Evolutionary conservation across 1,140 invertebrate species (phyloP), one percentile per base, ranked within the genome.

Genomic region (Aphelinus atriplicis): DNA sequence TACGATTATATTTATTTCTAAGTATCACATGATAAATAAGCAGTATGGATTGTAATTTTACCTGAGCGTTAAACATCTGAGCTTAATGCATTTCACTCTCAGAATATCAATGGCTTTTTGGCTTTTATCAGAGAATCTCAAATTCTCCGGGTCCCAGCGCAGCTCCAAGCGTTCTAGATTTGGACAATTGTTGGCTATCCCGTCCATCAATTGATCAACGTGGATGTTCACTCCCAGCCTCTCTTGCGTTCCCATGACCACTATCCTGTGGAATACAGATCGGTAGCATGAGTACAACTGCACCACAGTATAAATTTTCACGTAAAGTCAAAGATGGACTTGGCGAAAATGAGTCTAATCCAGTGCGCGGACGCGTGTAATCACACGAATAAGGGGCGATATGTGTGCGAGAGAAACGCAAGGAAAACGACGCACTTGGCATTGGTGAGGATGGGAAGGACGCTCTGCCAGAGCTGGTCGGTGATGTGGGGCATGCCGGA

Each of bases 101-200:
- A 97, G 87, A 53, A 96, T 94, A 85, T 98, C 96, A 77, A 97
- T 96, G 2, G 95, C 95, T 86, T 99, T 99, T 85, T 98, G 98
- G 84, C 97, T 98, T 88, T 99, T 99, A 86, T 99, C 98, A 47
- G 97, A 99, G 88, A 99, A 99, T 63, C 98, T 91, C 4, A 99
- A 90, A 81, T 98, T 99, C 79, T 98, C 97, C 0, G 98, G 97
- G 86, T 99, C 98, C 98, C 98, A 99, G 79, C 97, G 89, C 42
- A 99, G 89, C 84, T 99, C 98, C 47, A 99, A 86, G 1, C 98
- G 90, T 85, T 98, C 95, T 78, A 99, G 84, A 76, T 93, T 92
- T 0, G 92, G 91, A 82, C 96, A 98, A 84, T 96, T 96, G 79
- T 96, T 96, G 0, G 98, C 97, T 65, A 99, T 98, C 58, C 94